Percentiles rank a stretch among this genome's conserved stretches.
These are phyloP conservation scores for Mechanitis mazaeus DNA, from an alignment of 2,888 invertebrate species.

Conservation along the genomic window DNA sequence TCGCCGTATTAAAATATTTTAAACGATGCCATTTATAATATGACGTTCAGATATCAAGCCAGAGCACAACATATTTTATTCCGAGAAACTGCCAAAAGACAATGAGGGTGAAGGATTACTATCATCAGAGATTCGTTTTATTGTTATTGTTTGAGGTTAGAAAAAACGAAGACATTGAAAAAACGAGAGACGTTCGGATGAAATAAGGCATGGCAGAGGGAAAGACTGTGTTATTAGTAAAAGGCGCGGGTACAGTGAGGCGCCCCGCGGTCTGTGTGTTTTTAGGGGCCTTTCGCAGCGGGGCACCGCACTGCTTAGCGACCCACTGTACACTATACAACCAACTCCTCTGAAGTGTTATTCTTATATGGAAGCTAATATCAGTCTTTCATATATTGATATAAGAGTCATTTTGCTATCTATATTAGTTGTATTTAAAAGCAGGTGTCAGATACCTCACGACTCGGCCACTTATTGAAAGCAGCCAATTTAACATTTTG, in stretches of 20 bases:
- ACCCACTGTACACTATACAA: slow-evolving; percentile 27
- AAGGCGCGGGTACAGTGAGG: slow-evolving; percentile 43
- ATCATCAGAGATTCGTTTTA: slow-evolving; percentile 71
- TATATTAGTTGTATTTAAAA: slow-evolving; percentile 5
- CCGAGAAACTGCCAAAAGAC: slow-evolving; percentile 76
- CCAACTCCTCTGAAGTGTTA: slow-evolving; percentile 15
- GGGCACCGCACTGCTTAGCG: slow-evolving; percentile 56
- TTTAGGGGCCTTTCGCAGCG: slow-evolving; percentile 58
- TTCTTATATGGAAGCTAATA: slow-evolving; percentile 9
- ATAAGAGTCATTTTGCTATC: slow-evolving; percentile 18
- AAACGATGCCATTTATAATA: slow-evolving; percentile 75
- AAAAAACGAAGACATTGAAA: slow-evolving; percentile 62
- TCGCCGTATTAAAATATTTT: slow-evolving; percentile 75
- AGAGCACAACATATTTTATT: slow-evolving; percentile 72
- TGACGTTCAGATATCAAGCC: slow-evolving; percentile 72
- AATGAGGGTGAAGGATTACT: slow-evolving; percentile 75
- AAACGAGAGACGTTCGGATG: slow-evolving; percentile 65
- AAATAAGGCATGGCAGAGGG: slow-evolving; percentile 72
- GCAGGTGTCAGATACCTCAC: slow-evolving; percentile 24
- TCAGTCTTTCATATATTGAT: slow-evolving; percentile 8
- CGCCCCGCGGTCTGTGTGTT: slow-evolving; percentile 74
- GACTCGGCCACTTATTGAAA: slow-evolving; percentile 65
- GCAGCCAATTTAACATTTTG: slow-evolving; percentile 66
- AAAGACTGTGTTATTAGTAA: slow-evolving; percentile 71
- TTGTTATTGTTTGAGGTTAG: slow-evolving; percentile 65